Percentiles rank a stretch among this genome's conserved stretches.
Evolutionary conservation across 2,888 invertebrate genomes (phyloP).

Genomic region (Conops quadrifasciatus): DNA sequence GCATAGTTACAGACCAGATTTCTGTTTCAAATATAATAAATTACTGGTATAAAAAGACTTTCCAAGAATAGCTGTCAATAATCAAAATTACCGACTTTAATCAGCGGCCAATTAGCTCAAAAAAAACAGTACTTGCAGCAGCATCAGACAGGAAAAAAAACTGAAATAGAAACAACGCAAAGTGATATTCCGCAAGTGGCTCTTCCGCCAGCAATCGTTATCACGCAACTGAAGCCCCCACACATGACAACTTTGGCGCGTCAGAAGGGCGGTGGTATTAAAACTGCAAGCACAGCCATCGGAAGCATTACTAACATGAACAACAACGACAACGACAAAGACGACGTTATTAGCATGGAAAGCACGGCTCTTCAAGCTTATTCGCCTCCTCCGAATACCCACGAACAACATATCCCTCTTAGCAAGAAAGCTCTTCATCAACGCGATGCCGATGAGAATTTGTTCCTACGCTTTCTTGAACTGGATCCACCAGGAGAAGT

Average conservation of each 20-base stretch:
- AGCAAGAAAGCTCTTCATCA: conserved; percentile 71
- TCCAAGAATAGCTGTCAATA: too few species aligned
- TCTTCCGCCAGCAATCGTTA: not conserved
- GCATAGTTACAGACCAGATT: too few species aligned
- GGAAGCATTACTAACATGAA: conserved; percentile 35
- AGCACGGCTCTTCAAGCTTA: conserved; percentile 20
- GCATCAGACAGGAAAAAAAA: conserved; percentile 40
- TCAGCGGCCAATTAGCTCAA: too few species aligned
- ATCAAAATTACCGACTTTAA: too few species aligned
- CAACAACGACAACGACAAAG: conserved; percentile 30
- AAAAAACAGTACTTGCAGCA: too few species aligned
- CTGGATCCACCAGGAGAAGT: conserved; percentile 73
- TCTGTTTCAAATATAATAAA: too few species aligned
- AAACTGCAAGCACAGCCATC: conserved; percentile 46
- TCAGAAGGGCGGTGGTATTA: conserved; percentile 59
- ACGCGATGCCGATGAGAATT: conserved; percentile 76
- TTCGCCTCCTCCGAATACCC: not conserved
- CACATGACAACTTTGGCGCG: conserved; percentile 43
- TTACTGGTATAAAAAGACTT: too few species aligned
- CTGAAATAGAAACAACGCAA: conserved; percentile 16
- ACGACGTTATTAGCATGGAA: conserved; percentile 39
- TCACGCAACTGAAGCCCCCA: conserved; percentile 41
- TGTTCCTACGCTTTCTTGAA: conserved; percentile 80
- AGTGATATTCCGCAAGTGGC: conserved; percentile 33
- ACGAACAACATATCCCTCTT: conserved; percentile 54